These are phyloP conservation scores for Drosophila setifemur DNA, from an alignment of 1,140 invertebrate genomes.

Conservation along the genomic window DNA sequence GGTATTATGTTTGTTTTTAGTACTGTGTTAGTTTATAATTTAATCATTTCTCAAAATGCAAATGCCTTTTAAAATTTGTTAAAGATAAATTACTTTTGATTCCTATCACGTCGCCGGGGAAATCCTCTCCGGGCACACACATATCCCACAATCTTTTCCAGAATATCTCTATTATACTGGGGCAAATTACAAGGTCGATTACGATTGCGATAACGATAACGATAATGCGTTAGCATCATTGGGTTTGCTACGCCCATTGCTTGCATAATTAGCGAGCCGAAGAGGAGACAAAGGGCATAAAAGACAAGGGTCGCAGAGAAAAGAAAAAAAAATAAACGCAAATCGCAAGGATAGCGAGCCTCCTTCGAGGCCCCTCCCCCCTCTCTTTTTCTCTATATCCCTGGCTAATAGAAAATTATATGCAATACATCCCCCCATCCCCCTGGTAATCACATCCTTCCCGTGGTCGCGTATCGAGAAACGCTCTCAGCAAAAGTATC, in stretches of 20 bases:
- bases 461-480: conserved; percentile 22
- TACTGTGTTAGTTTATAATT: no score
- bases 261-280: conserved; percentile 23
- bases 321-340: background rate
- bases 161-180: conserved; percentile 3
- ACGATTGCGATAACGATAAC: conserved; percentile 29
- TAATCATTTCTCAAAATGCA: no score
- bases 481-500: conserved; percentile 29
- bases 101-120: conserved; percentile 2
- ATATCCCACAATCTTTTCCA: background rate
- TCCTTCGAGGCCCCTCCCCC: no score
- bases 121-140: background rate
- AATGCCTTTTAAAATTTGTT: background rate
- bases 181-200: conserved; percentile 26
- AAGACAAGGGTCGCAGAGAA: background rate
- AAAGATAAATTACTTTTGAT: background rate
- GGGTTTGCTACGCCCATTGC: conserved; percentile 14
- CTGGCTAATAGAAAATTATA: conserved; percentile 49
- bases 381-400: no score
- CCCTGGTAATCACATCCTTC: conserved; percentile 54
- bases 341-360: background rate
- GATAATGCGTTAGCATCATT: conserved; percentile 29
- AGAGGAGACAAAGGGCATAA: background rate
- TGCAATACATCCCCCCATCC: conserved; percentile 16
- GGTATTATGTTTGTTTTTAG: no score